Conservation (phyloP, 2,797 vertebrate genomes). For the Odontamblyopus rebecca region DNA sequence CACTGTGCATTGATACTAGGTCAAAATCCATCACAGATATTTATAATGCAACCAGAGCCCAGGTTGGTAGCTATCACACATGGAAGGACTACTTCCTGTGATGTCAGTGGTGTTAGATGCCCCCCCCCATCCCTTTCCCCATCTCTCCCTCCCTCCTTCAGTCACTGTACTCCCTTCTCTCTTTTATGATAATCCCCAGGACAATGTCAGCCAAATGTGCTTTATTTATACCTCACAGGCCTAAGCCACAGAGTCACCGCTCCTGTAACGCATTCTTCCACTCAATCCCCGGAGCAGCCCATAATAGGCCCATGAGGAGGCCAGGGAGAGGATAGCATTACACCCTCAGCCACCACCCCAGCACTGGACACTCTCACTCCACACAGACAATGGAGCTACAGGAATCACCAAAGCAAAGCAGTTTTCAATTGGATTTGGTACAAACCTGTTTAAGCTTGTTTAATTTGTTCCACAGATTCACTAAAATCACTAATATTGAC, state of each 20-base stretch:
- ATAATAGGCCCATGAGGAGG: conserved; percentile 53
- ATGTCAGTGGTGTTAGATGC: too few relatives aligned
- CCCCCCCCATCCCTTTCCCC: too few relatives aligned
- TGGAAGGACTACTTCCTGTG: too few relatives aligned
- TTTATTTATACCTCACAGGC: conserved; percentile 76
- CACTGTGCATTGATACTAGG: too few relatives aligned
- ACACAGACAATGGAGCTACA: background rate
- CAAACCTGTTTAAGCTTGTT: too few relatives aligned
- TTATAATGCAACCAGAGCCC: too few relatives aligned
- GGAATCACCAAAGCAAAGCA: background rate
- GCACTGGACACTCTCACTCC: background rate
- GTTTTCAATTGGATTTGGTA: too few relatives aligned
- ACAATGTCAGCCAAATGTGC: conserved; percentile 79
- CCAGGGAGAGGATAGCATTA: conserved; percentile 63
- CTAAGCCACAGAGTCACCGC: conserved; percentile 57
- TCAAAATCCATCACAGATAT: too few relatives aligned
- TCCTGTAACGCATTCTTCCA: conserved; percentile 22
- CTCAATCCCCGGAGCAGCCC: conserved; percentile 47
- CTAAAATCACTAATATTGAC: too few relatives aligned
- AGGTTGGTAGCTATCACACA: too few relatives aligned
- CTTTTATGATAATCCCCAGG: conserved; percentile 61
- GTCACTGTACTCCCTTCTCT: background rate
- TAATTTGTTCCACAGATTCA: too few relatives aligned
- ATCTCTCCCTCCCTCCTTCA: too few relatives aligned
- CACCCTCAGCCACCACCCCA: conserved; percentile 7